Base-by-base conservation (phyloP, 2,888 invertebrate species). In the Trimorus sp. region DNA sequence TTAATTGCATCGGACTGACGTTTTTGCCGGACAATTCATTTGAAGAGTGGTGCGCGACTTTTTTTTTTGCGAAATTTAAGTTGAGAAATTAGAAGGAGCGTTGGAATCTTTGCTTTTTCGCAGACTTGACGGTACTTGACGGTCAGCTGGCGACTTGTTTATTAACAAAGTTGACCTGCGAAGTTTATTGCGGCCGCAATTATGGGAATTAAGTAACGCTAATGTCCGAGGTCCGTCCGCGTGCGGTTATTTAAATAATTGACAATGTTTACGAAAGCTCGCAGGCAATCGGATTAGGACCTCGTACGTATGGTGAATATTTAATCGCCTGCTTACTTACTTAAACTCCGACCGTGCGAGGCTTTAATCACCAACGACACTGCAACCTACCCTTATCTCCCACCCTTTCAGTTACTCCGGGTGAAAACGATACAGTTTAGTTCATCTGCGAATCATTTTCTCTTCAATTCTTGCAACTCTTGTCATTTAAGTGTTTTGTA, bases 251-350 rank as follows among this genome's bases (percentile, higher is more conserved):
- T 91, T 90, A 90, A 91, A 90, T 91, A 91, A 91, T 90, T 91
- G 90, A 91, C 89, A 90, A 90, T 90, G 90, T 90, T 90, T 90
- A 90, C 90, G 86, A 83, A 87, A 83, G 83, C 78, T 71, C 26
- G 82, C 83, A 75, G 70, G 79, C 84, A 89, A 90, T 90, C 87
- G 83, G 89, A 89, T 91, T 90, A 90, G 86, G 84, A 54, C 37
- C 83, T 75, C 79, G 87, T 85, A 91, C 91, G 91, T 91, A 91
- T 89, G 89, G 86, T 87, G 91, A 91, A 91, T 91, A 91, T 90
- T 90, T 90, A 90, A 91, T 88, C 85, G 86, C 84, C 75, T 79
- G 87, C 79, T 83, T 84, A 86, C 86, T 88, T 87, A 87, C 87
- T 86, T 85, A 84, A 86, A 87, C 84, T 80, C 84, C 76, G 80